phyloP scores from a whole-genome alignment of 1,140 invertebrate species.

The Drosophila littoralis region DNA sequence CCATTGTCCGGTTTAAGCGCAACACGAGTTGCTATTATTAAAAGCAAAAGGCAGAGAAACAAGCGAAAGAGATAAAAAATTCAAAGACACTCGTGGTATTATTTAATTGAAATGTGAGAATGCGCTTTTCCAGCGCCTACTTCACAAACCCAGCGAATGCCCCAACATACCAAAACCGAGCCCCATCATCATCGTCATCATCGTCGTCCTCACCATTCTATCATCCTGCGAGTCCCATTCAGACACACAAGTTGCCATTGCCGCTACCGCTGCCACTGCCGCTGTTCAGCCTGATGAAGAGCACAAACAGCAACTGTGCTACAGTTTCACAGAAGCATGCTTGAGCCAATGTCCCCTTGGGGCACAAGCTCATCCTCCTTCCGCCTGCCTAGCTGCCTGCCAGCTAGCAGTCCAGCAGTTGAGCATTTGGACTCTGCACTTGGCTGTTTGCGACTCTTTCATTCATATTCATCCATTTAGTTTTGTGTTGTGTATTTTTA shows the following conservation, averaged over 20 bases:
- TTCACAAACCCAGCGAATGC: conserved; percentile 48
- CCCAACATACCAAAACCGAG: not conserved
- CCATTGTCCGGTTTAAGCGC: conserved; percentile 56
- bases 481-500: conserved; percentile 42
- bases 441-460: conserved; percentile 65
- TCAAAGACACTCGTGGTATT: conserved; percentile 60
- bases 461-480: conserved; percentile 80
- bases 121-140: conserved; percentile 73
- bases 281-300: conserved; percentile 66
- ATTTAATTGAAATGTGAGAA: conserved; percentile 82
- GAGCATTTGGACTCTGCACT: conserved; percentile 63
- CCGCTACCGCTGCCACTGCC: not conserved
- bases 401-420: conserved; percentile 25
- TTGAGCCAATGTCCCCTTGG: conserved; percentile 75
- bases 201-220: conserved; percentile 13
- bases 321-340: conserved; percentile 69
- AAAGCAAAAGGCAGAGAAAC: conserved; percentile 42
- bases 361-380: conserved; percentile 36
- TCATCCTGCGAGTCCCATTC: conserved; percentile 67
- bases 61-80: conserved; percentile 39
- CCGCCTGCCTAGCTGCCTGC: not conserved
- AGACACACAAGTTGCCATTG: conserved; percentile 43
- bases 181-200: not conserved
- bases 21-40: conserved; percentile 71
- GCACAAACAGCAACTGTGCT: conserved; percentile 70